Evolutionary conservation across 2,888 invertebrate species (phyloP).

Genomic region (Saturnia japonica): DNA sequence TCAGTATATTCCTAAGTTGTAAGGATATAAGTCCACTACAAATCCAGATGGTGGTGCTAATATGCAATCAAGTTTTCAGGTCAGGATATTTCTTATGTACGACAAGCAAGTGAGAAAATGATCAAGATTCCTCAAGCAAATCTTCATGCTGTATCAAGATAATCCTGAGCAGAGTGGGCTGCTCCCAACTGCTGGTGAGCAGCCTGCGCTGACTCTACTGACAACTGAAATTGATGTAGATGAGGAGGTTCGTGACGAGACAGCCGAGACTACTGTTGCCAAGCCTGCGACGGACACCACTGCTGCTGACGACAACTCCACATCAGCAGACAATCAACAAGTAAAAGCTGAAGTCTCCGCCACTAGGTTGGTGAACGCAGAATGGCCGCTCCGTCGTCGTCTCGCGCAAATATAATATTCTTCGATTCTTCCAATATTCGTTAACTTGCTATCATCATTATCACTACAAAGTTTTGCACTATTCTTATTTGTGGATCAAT

Average conservation of each 20-base stretch:
- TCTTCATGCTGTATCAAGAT: slow-evolving; percentile 16
- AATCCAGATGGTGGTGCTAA: slow-evolving; percentile 73
- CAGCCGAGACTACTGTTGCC: slow-evolving; percentile 53
- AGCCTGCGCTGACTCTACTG: slow-evolving; percentile 69
- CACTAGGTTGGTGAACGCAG: slow-evolving; percentile 80
- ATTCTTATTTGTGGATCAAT: slow-evolving; percentile 31
- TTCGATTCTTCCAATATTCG: slow-evolving; percentile 59
- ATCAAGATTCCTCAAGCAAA: slow-evolving; percentile 33
- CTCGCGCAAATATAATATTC: slow-evolving; percentile 64
- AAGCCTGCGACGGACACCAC: slow-evolving; percentile 52
- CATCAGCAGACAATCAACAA: slow-evolving; percentile 61
- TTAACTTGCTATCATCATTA: slow-evolving; percentile 49
- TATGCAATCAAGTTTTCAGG: slow-evolving; percentile 81
- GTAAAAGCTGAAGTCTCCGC: slow-evolving; percentile 69
- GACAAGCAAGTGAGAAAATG: slow-evolving; percentile 51
- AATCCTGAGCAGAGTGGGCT: slow-evolving; percentile 64
- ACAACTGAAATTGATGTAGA: slow-evolving; percentile 71
- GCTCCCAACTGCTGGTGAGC: slow-evolving; percentile 60
- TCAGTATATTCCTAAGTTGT: slow-evolving; percentile 45
- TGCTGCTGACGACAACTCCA: slow-evolving; percentile 49
- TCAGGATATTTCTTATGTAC: slow-evolving; percentile 60
- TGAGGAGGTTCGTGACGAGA: slow-evolving; percentile 60
- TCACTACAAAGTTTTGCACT: slow-evolving; percentile 82
- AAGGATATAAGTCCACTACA: slow-evolving; percentile 56
- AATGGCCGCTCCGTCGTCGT: slow-evolving; percentile 68